phyloP scores from a whole-genome alignment of 2,113 vertebrate species.

The Actinemys pallida region DNA sequence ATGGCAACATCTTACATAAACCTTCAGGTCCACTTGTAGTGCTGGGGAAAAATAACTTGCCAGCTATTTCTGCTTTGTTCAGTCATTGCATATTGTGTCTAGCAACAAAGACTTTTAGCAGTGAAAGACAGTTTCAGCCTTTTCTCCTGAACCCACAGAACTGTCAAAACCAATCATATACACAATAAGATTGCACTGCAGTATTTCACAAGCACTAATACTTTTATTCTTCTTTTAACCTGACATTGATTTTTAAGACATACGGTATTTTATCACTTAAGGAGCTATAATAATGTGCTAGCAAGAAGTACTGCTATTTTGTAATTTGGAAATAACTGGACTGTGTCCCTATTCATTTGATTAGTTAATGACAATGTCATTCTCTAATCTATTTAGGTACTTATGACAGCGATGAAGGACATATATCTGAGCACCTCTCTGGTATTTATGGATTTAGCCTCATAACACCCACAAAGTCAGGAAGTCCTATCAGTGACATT shows the following conservation, averaged over 20 bases:
- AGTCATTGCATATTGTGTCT: neutral
- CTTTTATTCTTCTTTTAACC: neutral
- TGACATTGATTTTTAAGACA: conserved; percentile 40
- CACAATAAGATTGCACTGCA: neutral
- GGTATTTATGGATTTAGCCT: neutral
- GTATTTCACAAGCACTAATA: neutral
- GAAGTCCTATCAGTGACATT: neutral
- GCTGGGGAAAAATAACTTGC: neutral
- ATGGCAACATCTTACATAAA: neutral
- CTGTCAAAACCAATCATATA: neutral
- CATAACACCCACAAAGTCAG: neutral
- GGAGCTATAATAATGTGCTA: neutral
- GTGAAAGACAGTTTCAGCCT: neutral
- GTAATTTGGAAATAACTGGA: neutral
- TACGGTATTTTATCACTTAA: neutral
- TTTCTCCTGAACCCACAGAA: neutral
- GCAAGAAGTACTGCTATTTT: neutral
- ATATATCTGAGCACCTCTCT: neutral
- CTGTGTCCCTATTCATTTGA: neutral
- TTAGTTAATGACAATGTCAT: neutral
- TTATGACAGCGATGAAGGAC: neutral
- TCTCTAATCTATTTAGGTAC: neutral
- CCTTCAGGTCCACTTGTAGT: fast-evolving
- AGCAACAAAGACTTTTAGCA: neutral
- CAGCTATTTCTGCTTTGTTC: neutral